Evolutionary conservation across 2,113 vertebrate species (phyloP), one percentile per base, ranked within the genome.

Genomic region (Malurus elegans): DNA sequence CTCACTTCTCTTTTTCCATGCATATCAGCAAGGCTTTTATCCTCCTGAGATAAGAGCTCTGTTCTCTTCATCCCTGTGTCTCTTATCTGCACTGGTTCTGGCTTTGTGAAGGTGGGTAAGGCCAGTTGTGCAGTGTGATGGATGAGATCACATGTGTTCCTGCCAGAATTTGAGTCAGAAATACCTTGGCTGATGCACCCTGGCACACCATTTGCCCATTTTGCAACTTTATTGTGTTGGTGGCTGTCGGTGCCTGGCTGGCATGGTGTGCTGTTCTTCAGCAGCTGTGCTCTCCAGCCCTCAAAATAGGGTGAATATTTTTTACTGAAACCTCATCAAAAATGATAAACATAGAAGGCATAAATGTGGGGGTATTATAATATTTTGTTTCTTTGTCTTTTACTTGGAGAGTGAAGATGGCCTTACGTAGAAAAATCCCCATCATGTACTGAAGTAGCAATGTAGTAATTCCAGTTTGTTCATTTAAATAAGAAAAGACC

Each of bases 101-200:
- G 17, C 81, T 75, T 44, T 45, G 14, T 60, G 53, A n/a, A 25
- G 32, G 34, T 51, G 16, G 8, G 4, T 36, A 53, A 83, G n/a
- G 45, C 71, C 40, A 61, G 42, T 29, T 66, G 19, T 47, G 38
- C 13, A n/a, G 23, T 1, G 5, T 67, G 17, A 64, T 17, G 9
- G 70, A 44, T 62, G 38, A 60, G 34, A 31, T 19, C 5, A 0
- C 20, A 12, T 1, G 0, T 42, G 28, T 50, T 11, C 11, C 12
- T 74, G 64, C 47, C 70, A 74, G 57, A 31, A 4, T 56, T 4
- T 51, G 40, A 45, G 24, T 65, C 44, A 61, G 45, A 88, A 88
- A 45, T 75, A 32, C 36, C 14, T 65, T 65, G 23, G n/a, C 72
- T 3, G 1, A 9, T 4, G 0, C 16, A 26, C 20, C 73, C 74